Evolutionary conservation across 2,888 invertebrate species (phyloP), one percentile per base, ranked within the genome.

Genomic region (Prosopocoilus inquinatus): DNA sequence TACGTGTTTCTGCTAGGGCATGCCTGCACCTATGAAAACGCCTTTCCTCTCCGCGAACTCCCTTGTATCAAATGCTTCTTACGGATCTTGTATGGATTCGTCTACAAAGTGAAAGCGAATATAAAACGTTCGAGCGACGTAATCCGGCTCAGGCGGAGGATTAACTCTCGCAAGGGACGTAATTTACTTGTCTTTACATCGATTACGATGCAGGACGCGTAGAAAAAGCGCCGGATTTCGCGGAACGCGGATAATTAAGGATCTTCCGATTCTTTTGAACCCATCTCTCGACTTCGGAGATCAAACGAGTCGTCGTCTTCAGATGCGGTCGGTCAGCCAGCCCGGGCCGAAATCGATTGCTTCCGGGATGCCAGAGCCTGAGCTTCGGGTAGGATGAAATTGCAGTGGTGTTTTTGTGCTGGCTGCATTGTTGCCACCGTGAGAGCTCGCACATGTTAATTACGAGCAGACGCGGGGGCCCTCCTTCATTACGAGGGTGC

Each of bases 181-280:
- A 49, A 49, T 49, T 49, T 49, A 49, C 49, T 49, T 49, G 11
- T 38, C 11, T 39, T 16, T 38, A 32, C 32, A 32, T 46, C 46
- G 46, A 46, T 46, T 46, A 32, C 32, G 46, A 28, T 46, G 46
- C 46, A 12, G 36, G 12, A 36, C 36, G 36, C 36, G 36, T 36
- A 36, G 11, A 36, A 36, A 36, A 36, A 36, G 11, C 11, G 7
- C 11, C 11, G 36, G 36, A 11, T 12, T 36, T 36, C 36, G n/a
- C 36, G 36, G 36, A 36, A n/a, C 36, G n/a, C 12, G 4, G 36
- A 36, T 36, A 36, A 36, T 36, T 36, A 36, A 36, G 12, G 36
- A 36, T 36, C 36, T 4, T 36, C 36, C 36, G 36, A 36, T 36
- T 36, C 36, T 36, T 36, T 36, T 36, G 36, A 36, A 36, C 36